A percentile compares a stretch with the other conserved stretches of the same genome.
phyloP scores from a whole-genome alignment of 2,888 invertebrate genomes.

The Yponomeuta cagnagella region DNA sequence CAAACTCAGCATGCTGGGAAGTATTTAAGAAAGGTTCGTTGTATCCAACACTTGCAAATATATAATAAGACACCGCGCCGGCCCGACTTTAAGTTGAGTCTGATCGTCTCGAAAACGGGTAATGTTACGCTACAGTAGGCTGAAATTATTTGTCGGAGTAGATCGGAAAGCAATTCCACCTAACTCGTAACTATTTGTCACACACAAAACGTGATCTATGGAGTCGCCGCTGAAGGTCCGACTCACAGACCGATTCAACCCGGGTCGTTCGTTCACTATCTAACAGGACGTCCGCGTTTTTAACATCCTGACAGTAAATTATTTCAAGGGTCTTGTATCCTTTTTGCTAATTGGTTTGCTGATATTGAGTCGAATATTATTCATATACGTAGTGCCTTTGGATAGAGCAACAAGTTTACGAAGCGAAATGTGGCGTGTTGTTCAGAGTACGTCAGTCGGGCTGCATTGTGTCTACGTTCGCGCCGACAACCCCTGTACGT shows the following conservation, averaged over 20 bases:
- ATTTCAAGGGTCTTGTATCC: background rate
- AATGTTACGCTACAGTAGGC: slow-evolving; percentile 62
- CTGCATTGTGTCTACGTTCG: slow-evolving; percentile 44
- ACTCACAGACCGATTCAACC: background rate
- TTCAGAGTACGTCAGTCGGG: slow-evolving; percentile 38
- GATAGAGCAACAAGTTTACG: slow-evolving; percentile 45
- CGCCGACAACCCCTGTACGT: slow-evolving; percentile 32
- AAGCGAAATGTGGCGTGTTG: slow-evolving; percentile 25
- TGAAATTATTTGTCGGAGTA: slow-evolving; percentile 70
- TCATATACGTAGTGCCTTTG: slow-evolving; percentile 18
- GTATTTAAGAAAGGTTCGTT: background rate
- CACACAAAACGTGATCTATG: slow-evolving; percentile 70
- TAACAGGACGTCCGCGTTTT: background rate
- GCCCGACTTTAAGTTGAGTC: slow-evolving; percentile 40
- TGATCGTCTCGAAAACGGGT: slow-evolving; percentile 59
- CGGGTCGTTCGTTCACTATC: background rate
- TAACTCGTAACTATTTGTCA: slow-evolving; percentile 72
- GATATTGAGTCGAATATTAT: background rate
- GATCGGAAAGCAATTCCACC: slow-evolving; percentile 71
- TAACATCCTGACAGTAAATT: background rate
- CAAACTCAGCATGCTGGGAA: background rate
- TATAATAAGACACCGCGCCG: background rate
- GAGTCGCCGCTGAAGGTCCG: slow-evolving; percentile 21
- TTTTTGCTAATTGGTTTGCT: background rate
- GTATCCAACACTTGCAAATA: background rate